These are phyloP conservation scores for Prunella strophiata DNA, from an alignment of 2,797 vertebrate genomes.

Conservation along the genomic window DNA sequence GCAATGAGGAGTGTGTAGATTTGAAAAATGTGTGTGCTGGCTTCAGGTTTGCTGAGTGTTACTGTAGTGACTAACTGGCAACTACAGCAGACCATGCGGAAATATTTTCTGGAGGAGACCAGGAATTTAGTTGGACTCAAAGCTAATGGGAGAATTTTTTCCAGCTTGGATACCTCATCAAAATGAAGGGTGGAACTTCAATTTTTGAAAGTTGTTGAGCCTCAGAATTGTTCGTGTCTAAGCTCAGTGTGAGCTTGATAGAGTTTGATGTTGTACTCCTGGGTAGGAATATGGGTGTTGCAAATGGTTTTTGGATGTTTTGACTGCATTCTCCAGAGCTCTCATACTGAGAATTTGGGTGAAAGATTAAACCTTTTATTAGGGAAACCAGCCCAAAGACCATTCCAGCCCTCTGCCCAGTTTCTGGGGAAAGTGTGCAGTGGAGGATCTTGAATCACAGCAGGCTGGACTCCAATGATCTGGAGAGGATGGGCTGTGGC, in stretches of 20 bases:
- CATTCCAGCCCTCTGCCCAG: not conserved
- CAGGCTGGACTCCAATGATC: not conserved
- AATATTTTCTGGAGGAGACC: slow-evolving; percentile 24
- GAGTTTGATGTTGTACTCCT: not conserved
- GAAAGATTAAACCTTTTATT: not conserved
- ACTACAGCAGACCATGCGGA: not conserved
- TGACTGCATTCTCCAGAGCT: not conserved
- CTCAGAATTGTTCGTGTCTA: not conserved
- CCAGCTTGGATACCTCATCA: slow-evolving; percentile 7
- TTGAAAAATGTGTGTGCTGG: not conserved
- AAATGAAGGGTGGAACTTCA: slow-evolving; percentile 1
- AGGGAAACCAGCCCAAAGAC: not conserved
- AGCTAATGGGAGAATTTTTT: not conserved
- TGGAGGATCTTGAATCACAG: not conserved
- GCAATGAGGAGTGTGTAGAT: not conserved
- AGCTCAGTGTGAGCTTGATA: not conserved
- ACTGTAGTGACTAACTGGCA: slow-evolving; percentile 14
- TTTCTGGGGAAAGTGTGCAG: not conserved
- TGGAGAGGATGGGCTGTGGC: not conserved
- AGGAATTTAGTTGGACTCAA: slow-evolving; percentile 19
- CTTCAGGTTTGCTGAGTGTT: not conserved
- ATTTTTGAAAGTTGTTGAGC: not conserved
- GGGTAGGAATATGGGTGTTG: not conserved
- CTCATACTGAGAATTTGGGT: not conserved
- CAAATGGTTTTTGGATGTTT: not conserved